Base-by-base conservation (phyloP, 2,113 vertebrate species). In the Oophaga pumilio region DNA sequence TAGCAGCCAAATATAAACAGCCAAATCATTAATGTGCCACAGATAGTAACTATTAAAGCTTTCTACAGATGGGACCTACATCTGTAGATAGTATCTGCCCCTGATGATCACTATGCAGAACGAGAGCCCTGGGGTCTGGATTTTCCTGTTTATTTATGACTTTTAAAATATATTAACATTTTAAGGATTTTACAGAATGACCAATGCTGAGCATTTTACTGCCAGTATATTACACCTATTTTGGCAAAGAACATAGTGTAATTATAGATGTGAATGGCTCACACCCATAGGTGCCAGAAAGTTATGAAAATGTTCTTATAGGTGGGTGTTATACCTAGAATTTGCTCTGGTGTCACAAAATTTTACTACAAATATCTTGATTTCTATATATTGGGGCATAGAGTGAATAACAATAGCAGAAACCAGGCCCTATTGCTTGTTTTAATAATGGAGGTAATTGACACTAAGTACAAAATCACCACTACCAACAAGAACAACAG, bases 151-250 rank as follows among this genome's bases (percentile, higher is more conserved):
- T 33, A 33, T 71, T 33, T 33, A 33, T 11, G 28, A 71, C 68
- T 15, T 71, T 28, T 33, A 33, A 26, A 71, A 15, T 71, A 28
- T 33, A 33, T 33, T 12, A 71, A 28, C 68, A 73, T 49, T 73
- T 43, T 28, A 73, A 73, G 28, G 69, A 73, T 43, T 43, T 73
- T 73, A 43, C 14, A 73, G 69, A 73, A 73, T 73, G 69, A 49
- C 28, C 26, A 18, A 49, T 43, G 69, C 69, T 7, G 33, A 18
- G 26, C 4, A 9, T 33, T 43, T 49, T 6, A 9, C 69, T 73
- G 69, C 69, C 69, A 43, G 69, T 33, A 73, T 49, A 73, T 73
- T 43, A 49, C 33, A 73, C 69, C 26, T 73, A 43, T 43, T 43
- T 73, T 73, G 69, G 69, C 69, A 43, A 8, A 49, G 33, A 43